Conservation (phyloP, 2,888 invertebrate species). For the Andrena bicolor region DNA sequence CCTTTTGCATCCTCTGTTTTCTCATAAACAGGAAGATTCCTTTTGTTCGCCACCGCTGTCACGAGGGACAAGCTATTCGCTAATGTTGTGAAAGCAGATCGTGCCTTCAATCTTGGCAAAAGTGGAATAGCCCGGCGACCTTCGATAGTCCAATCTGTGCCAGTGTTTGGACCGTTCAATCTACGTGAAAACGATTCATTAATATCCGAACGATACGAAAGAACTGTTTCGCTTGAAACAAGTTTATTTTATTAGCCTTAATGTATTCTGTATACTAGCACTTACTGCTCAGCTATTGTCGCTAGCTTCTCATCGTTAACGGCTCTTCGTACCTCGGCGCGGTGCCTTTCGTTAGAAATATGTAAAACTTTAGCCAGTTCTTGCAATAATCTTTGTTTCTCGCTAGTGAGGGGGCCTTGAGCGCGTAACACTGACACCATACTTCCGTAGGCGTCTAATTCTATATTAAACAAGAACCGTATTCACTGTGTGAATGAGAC, state of each 20-base stretch:
- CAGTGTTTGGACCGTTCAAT: conserved; percentile 86
- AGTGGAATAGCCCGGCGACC: conserved; percentile 94
- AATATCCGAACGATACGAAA: background rate
- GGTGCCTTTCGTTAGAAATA: conserved; percentile 95
- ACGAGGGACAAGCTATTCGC: conserved; percentile 92
- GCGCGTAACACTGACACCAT: conserved; percentile 96
- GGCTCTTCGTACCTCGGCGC: conserved; percentile 96
- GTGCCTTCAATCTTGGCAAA: conserved; percentile 93
- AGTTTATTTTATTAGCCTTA: background rate
- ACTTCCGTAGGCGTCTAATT: conserved; percentile 96
- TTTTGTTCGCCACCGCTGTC: conserved; percentile 88
- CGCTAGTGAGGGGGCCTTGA: conserved; percentile 94
- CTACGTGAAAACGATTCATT: conserved; percentile 84
- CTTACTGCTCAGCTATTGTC: conserved; percentile 96
- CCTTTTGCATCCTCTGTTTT: conserved; percentile 82
- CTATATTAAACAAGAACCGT: conserved; percentile 90
- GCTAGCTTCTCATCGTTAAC: conserved; percentile 96
- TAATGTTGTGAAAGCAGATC: conserved; percentile 93
- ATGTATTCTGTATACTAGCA: conserved; percentile 59
- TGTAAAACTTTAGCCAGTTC: conserved; percentile 93
- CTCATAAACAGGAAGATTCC: conserved; percentile 85
- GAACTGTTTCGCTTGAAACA: background rate
- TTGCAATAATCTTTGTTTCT: conserved; percentile 93
- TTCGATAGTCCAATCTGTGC: conserved; percentile 94
- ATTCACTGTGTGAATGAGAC: conserved; percentile 89